Percentiles rank a stretch among this genome's conserved stretches.
phyloP scores from a whole-genome alignment of 92 coral and sea anemone genomes.

The Zoanthus solanderi region DNA sequence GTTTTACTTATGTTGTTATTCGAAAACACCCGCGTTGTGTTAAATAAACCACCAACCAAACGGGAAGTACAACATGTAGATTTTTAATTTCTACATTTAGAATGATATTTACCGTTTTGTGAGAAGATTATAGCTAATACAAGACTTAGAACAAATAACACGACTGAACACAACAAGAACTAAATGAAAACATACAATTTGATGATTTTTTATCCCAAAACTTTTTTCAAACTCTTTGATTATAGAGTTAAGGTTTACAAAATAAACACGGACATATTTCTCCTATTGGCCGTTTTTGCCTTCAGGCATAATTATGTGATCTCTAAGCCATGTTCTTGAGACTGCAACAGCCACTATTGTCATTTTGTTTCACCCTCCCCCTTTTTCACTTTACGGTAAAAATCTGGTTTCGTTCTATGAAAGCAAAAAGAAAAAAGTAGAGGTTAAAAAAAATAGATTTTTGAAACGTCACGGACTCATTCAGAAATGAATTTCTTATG shows the following conservation, averaged over 20 bases:
- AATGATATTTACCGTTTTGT: not conserved
- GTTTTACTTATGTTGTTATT: constrained; percentile 25
- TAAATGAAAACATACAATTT: not conserved
- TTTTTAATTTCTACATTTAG: not conserved
- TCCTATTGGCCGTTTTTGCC: constrained; percentile 36
- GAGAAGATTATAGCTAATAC: not conserved
- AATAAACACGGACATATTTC: not conserved
- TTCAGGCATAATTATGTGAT: constrained; percentile 36
- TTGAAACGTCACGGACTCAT: too few relatives aligned
- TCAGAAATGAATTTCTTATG: too few relatives aligned
- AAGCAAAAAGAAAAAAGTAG: not conserved
- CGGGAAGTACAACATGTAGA: not conserved
- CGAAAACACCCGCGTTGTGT: constrained; percentile 41
- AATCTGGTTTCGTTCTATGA: not conserved
- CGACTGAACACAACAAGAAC: not conserved
- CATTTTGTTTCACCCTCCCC: not conserved
- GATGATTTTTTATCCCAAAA: not conserved
- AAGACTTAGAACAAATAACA: not conserved
- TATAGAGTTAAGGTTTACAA: not conserved
- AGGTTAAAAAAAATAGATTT: too few relatives aligned
- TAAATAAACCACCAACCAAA: constrained; percentile 25
- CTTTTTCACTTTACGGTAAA: not conserved
- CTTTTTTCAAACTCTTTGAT: not conserved
- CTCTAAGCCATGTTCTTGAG: constrained; percentile 23
- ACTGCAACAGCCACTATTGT: constrained; percentile 21